phyloP scores from a whole-genome alignment of 2,888 invertebrate species.

The Calephelis perditalis region DNA sequence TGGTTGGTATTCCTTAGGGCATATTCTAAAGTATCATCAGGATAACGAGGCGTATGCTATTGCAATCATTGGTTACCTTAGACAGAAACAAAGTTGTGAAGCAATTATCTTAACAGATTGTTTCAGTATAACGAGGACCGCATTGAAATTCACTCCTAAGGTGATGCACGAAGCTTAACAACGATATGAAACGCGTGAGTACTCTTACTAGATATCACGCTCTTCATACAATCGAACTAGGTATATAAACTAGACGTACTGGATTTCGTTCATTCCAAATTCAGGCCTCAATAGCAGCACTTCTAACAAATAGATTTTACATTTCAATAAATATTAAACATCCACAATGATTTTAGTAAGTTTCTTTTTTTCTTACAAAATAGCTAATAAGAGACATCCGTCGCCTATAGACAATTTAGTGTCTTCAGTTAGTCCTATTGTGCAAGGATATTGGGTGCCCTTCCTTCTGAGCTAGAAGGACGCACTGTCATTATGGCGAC shows the following conservation, averaged over 20 bases:
- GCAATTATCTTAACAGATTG: slow-evolving; percentile 10
- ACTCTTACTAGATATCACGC: slow-evolving; percentile 16
- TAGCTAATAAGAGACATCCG: no score
- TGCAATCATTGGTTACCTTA: neutral
- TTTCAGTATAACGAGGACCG: slow-evolving; percentile 3
- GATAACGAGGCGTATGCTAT: neutral
- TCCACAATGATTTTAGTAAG: slow-evolving; percentile 19
- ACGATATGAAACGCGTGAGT: slow-evolving; percentile 56
- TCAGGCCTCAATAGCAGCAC: slow-evolving; percentile 8
- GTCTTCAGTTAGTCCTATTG: no score
- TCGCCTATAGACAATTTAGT: no score
- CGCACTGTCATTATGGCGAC: no score
- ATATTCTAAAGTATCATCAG: no score
- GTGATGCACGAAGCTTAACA: slow-evolving; percentile 51
- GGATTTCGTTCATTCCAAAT: slow-evolving; percentile 9
- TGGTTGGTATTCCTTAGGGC: no score
- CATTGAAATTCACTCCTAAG: slow-evolving; percentile 4
- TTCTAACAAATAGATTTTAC: slow-evolving; percentile 11
- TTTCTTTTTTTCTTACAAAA: neutral
- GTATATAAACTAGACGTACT: slow-evolving; percentile 14
- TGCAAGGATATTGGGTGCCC: no score
- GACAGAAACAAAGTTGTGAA: slow-evolving; percentile 4
- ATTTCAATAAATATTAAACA: neutral
- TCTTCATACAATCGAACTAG: slow-evolving; percentile 1
- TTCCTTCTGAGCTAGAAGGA: no score